Evolutionary conservation across 2,797 vertebrate species (phyloP).

Genomic region (Onychomys torridus): DNA sequence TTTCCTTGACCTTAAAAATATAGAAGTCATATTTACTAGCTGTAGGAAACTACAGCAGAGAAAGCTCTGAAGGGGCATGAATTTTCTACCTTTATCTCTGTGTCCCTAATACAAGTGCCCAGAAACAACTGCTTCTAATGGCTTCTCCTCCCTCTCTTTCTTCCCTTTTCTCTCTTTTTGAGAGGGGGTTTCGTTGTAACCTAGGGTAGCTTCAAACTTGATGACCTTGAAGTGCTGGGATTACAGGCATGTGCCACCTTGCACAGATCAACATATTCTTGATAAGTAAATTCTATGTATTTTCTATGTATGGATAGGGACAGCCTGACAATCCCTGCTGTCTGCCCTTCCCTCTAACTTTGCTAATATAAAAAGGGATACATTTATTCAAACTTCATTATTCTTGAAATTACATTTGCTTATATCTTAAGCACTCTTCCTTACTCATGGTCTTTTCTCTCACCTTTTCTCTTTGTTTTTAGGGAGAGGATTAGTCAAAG

Average conservation of each 20-base stretch:
- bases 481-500: not conserved
- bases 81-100: not conserved
- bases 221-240: not conserved
- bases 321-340: not conserved
- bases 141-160: not conserved
- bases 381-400: not conserved
- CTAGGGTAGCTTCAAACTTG: not conserved
- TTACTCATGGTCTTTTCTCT: not conserved
- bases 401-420: not conserved
- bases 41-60: not conserved
- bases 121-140: not conserved
- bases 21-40: not conserved
- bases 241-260: not conserved
- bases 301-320: not conserved
- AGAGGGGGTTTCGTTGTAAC: not conserved
- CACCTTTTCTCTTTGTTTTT: not conserved
- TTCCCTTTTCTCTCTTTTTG: not conserved
- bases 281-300: not conserved
- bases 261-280: not conserved
- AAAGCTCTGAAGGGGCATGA: not conserved
- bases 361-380: not conserved
- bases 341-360: not conserved
- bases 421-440: not conserved
- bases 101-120: not conserved
- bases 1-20: not conserved